A percentile compares a stretch with the other conserved stretches of the same genome.
Evolutionary conservation across 2,113 vertebrate species (phyloP).

Genomic region (Donacobius atricapilla): DNA sequence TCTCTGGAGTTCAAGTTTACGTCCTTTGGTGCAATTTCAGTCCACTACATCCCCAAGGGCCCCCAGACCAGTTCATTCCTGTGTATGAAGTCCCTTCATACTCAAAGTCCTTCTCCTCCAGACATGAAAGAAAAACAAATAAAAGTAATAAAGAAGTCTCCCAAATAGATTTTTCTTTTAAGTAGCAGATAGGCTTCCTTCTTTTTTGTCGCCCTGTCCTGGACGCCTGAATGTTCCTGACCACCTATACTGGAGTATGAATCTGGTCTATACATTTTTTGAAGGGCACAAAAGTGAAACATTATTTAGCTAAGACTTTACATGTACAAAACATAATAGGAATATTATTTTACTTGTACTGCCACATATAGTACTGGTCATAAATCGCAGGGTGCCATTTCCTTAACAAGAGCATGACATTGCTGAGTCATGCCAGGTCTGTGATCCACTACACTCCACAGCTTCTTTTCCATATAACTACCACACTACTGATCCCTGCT

Average conservation of each 20-base stretch:
- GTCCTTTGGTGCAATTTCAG: neutral
- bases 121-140: neutral
- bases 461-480: neutral
- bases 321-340: neutral
- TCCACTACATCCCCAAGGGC: neutral
- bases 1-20: neutral
- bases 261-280: neutral
- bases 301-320: neutral
- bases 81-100: neutral
- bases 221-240: neutral
- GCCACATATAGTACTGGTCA: neutral
- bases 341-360: neutral
- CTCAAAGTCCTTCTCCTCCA: neutral
- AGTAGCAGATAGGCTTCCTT: neutral
- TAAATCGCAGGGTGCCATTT: neutral
- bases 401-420: neutral
- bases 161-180: neutral
- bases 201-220: neutral
- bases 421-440: neutral
- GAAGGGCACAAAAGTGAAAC: neutral
- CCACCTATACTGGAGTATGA: neutral
- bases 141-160: neutral
- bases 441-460: neutral
- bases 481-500: neutral
- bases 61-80: neutral